These are phyloP conservation scores for Pseudocheirus occidentalis DNA, from an alignment of 2,797 vertebrate species.

Conservation along the genomic window DNA sequence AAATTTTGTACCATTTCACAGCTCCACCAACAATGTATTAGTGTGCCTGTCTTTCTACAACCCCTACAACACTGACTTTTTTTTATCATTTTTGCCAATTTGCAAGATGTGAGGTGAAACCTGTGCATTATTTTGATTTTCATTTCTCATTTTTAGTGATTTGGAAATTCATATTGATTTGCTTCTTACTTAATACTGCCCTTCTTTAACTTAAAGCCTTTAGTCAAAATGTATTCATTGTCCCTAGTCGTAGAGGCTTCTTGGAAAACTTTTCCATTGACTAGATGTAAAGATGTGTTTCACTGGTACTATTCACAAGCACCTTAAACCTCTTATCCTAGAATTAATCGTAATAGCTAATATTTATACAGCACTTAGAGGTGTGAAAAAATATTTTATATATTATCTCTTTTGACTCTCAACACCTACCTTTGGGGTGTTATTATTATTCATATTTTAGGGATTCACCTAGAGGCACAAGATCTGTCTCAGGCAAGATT, in stretches of 20 bases:
- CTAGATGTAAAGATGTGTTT: not conserved
- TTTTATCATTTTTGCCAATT: not conserved
- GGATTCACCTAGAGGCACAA: not conserved
- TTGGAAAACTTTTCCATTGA: not conserved
- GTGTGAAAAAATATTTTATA: not conserved
- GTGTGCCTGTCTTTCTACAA: not conserved
- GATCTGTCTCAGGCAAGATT: not conserved
- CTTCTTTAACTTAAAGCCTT: not conserved
- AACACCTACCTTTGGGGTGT: not conserved
- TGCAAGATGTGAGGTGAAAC: not conserved
- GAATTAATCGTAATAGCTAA: not conserved
- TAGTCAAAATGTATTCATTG: not conserved
- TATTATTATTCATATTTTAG: not conserved
- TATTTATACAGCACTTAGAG: not conserved
- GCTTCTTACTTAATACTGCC: not conserved
- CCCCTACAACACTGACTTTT: not conserved
- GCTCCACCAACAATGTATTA: not conserved
- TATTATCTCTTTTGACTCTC: not conserved
- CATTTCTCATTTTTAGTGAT: not conserved
- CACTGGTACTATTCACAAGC: not conserved
- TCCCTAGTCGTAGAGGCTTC: not conserved
- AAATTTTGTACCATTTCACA: not conserved
- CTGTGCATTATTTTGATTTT: not conserved
- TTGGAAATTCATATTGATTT: not conserved
- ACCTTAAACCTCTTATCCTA: not conserved